These are phyloP conservation scores for Tiaroga cobitis DNA, from an alignment of 2,797 vertebrate species.

Conservation along the genomic window DNA sequence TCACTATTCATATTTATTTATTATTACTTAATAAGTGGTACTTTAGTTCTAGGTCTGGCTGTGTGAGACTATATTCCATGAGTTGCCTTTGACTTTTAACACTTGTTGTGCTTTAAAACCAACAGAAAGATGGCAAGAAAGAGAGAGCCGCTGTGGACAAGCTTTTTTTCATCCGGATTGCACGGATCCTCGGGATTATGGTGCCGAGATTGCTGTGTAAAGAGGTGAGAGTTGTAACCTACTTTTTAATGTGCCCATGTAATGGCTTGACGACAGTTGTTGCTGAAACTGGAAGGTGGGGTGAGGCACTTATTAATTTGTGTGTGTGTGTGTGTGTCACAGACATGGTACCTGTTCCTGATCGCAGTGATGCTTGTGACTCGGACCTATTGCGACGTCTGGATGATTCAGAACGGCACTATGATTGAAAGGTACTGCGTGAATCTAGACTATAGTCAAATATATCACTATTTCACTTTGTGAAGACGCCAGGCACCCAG, in stretches of 20 bases:
- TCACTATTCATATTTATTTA: neutral
- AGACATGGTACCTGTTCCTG: slow-evolving; percentile 92
- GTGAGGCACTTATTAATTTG: too few species aligned
- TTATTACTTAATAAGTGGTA: neutral
- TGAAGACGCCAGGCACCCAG: neutral
- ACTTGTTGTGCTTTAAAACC: slow-evolving; percentile 3
- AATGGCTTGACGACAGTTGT: neutral
- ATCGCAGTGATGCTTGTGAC: slow-evolving; percentile 92
- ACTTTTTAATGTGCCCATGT: neutral
- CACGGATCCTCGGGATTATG: slow-evolving; percentile 86
- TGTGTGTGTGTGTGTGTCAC: neutral
- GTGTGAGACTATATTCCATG: neutral
- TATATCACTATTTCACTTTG: neutral
- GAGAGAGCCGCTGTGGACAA: slow-evolving; percentile 90
- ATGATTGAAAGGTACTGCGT: slow-evolving; percentile 93
- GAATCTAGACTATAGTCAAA: slow-evolving; percentile 11
- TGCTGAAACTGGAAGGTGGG: too few species aligned
- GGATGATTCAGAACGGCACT: slow-evolving; percentile 99
- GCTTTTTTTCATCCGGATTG: slow-evolving; percentile 85
- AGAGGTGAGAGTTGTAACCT: slow-evolving; percentile 82
- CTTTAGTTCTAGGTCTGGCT: neutral
- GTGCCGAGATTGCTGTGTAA: slow-evolving; percentile 86
- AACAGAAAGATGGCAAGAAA: slow-evolving; percentile 90
- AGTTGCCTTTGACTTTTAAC: neutral
- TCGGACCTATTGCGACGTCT: slow-evolving; percentile 97